These are phyloP conservation scores for Zosterops borbonicus DNA, from an alignment of 2,113 vertebrate species.

Conservation along the genomic window DNA sequence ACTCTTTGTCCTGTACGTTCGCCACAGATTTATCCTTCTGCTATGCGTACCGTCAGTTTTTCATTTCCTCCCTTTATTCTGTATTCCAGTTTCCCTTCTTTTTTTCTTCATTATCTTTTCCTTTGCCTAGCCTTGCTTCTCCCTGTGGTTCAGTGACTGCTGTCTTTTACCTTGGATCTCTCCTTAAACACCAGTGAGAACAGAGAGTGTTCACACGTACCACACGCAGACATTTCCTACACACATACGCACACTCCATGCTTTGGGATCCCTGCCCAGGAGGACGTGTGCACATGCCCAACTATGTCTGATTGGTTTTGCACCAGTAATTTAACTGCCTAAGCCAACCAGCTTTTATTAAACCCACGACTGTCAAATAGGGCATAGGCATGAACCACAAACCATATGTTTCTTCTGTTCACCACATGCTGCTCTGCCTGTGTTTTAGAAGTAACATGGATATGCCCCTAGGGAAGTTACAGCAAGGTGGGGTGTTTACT, in stretches of 20 bases:
- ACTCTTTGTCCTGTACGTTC: constrained; percentile 43
- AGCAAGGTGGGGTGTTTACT: background rate
- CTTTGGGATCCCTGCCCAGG: background rate
- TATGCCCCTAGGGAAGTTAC: background rate
- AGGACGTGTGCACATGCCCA: background rate
- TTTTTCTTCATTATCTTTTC: constrained; percentile 2
- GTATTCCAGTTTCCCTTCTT: background rate
- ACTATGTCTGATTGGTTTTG: background rate
- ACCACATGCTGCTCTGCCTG: background rate
- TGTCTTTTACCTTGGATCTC: background rate
- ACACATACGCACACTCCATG: rapidly evolving
- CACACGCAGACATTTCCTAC: background rate
- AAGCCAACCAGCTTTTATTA: constrained; percentile 23
- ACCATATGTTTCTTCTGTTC: background rate
- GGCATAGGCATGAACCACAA: constrained; percentile 12
- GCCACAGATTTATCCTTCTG: constrained; percentile 42
- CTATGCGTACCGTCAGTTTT: background rate
- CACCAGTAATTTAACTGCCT: constrained; percentile 1
- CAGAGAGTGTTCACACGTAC: background rate
- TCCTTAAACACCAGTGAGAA: background rate
- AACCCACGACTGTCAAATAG: background rate
- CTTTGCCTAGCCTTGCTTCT: background rate
- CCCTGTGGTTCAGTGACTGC: background rate
- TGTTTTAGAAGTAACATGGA: rapidly evolving
- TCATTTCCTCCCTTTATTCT: constrained; percentile 46